These are phyloP conservation scores for Euphonia xanthogaster DNA, from an alignment of 2,797 vertebrate species.

Conservation along the genomic window DNA sequence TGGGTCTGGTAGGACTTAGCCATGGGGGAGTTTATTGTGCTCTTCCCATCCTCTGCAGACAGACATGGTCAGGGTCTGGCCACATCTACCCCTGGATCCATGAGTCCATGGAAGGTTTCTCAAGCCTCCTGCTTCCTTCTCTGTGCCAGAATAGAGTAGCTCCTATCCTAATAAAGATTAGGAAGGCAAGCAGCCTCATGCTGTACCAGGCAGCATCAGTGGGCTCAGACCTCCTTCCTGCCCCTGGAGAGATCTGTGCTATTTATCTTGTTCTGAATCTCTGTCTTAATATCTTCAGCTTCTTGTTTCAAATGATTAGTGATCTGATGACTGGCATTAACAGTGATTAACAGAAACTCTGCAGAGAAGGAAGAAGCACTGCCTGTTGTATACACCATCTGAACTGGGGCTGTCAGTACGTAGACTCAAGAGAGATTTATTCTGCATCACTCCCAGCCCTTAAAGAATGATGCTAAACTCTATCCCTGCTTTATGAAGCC, in stretches of 20 bases:
- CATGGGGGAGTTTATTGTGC: background rate
- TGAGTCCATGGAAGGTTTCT: background rate
- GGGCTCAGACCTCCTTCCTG: background rate
- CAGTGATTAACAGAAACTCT: conserved; percentile 34
- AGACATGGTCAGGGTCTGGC: background rate
- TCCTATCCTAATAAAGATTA: background rate
- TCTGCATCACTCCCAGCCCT: conserved; percentile 27
- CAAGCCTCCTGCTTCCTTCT: background rate
- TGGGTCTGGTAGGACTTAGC: background rate
- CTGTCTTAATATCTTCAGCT: conserved; percentile 35
- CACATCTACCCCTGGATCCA: background rate
- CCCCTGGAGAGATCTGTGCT: background rate
- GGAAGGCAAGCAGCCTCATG: background rate
- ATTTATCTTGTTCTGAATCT: conserved; percentile 27
- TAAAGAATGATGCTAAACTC: conserved; percentile 43
- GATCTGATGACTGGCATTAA: conserved; percentile 42
- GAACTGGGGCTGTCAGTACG: conserved; percentile 1
- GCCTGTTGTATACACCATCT: background rate
- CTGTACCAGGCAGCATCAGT: background rate
- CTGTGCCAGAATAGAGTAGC: background rate
- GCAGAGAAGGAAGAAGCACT: background rate
- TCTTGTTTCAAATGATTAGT: conserved; percentile 59
- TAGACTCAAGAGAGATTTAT: conserved; percentile 44
- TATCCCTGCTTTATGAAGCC: conserved; percentile 55
- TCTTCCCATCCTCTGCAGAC: background rate